These are phyloP conservation scores for Phrynocephalus vlangalii DNA, from an alignment of 2,797 vertebrate species.

Conservation along the genomic window DNA sequence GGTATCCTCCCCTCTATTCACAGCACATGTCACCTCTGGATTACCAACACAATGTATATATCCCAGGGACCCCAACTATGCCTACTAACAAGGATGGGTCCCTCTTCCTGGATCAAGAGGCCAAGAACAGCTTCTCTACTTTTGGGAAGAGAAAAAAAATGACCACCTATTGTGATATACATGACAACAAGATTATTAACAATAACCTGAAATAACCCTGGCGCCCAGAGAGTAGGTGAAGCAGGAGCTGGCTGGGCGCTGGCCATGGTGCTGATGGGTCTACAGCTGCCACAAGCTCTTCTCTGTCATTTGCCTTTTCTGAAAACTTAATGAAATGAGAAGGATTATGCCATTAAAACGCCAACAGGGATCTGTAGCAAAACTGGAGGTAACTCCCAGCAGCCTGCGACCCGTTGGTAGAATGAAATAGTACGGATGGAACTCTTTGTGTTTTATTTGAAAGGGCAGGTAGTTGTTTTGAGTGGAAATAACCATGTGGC, in stretches of 20 bases:
- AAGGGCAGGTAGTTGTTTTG: conserved; percentile 16
- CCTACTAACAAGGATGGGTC: conserved; percentile 82
- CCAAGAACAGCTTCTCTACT: conserved; percentile 92
- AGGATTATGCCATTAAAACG: conserved; percentile 25
- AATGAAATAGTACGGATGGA: not conserved
- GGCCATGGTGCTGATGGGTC: not conserved
- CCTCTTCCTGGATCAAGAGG: conserved; percentile 83
- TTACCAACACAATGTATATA: conserved; percentile 94
- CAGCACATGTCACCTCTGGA: conserved; percentile 83
- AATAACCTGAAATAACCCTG: conserved; percentile 82
- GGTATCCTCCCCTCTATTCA: conserved; percentile 83
- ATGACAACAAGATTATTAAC: conserved; percentile 88
- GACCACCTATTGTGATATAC: conserved; percentile 83
- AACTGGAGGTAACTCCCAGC: conserved; percentile 10
- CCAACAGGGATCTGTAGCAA: not conserved
- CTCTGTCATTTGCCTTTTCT: not conserved
- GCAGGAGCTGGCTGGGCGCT: not conserved
- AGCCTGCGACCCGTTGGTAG: conserved; percentile 28
- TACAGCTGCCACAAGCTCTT: not conserved
- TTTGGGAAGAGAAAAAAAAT: conserved; percentile 92
- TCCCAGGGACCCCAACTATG: conserved; percentile 88
- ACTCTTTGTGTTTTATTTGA: conserved; percentile 44
- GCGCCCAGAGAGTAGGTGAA: not conserved
- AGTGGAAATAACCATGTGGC: conserved; percentile 36
- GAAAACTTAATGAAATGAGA: not conserved